Base-by-base conservation (phyloP, 2,113 vertebrate genomes). In the Oryzias celebensis region DNA sequence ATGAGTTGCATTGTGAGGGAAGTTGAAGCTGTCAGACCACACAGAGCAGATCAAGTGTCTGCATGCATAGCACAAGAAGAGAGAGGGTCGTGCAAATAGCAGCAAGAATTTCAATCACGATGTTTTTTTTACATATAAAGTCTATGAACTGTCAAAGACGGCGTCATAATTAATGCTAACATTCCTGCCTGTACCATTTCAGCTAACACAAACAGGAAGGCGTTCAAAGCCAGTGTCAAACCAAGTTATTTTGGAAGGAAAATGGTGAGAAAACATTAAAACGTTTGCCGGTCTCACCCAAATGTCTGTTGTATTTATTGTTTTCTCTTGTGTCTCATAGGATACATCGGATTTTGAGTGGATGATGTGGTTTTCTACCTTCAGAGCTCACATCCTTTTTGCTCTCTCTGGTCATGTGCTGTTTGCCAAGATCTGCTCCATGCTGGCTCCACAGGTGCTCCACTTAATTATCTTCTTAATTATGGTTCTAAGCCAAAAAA, bases 291-390 rank as follows among this genome's bases (percentile, higher is more conserved):
- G 3, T 16, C 2, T 20, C 47, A 2, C 24, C 22, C 4, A 48
- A 12, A 22, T 20, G 2, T 41, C 28, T 46, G 28, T 15, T 4
- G 50, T 44, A 36, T 47, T 1, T 2, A 4, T 10, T 46, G 6
- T 16, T 22, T 41, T 2, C 7, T 42, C 7, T 0, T 22, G 8
- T 58, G 13, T 1, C 51, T 69, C 65, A 0, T 85, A 99, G 97
- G 97, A 99, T 0, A 86, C 91, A 0, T 94, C 96, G 0, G 97
- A 99, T 73, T 92, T 95, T 0, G 97, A 99, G 80, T 99, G 97
- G 97, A 87, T 94, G 81, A 98, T 98, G 97, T 99, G 97, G 97
- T 98, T 99, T 83, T 95, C 92, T 56, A 96, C 92, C 0, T 98
- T 95, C 90, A 92, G 94, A 48, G 93, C 92, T 1, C 42, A 95